Percentiles rank a stretch among this genome's conserved stretches.
Evolutionary conservation across 2,113 vertebrate genomes (phyloP).

Genomic region (Zingel zingel): DNA sequence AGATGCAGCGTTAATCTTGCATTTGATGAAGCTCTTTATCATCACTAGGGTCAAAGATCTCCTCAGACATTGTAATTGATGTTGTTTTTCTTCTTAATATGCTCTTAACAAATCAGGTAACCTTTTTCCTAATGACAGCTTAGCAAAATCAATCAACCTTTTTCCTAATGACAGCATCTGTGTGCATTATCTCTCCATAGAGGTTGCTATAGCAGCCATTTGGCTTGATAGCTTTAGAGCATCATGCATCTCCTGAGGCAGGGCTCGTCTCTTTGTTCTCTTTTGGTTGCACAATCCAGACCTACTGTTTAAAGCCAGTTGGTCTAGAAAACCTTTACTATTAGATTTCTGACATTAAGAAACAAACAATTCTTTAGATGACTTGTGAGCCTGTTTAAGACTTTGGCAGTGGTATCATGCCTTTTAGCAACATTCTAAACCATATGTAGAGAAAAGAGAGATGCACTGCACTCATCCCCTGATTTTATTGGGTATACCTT

Average conservation of each 20-base stretch:
- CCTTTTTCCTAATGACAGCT: constrained; percentile 49
- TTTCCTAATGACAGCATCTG: constrained; percentile 24
- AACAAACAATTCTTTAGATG: neutral
- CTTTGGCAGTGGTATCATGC: neutral
- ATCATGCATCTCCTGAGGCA: constrained; percentile 27
- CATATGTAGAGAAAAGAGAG: neutral
- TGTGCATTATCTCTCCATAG: constrained; percentile 21
- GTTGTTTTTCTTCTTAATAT: constrained; percentile 15
- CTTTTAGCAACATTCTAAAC: constrained; percentile 13
- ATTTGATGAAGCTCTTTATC: constrained; percentile 49
- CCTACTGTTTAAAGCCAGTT: neutral
- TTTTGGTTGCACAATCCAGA: constrained; percentile 8
- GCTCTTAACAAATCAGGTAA: constrained; percentile 50
- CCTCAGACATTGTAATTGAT: neutral
- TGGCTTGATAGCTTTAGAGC: constrained; percentile 25
- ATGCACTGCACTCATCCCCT: constrained; percentile 1
- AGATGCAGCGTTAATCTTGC: constrained; percentile 31
- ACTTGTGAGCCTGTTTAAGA: constrained; percentile 9
- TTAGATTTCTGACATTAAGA: neutral
- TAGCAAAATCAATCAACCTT: constrained; percentile 47
- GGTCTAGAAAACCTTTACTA: neutral
- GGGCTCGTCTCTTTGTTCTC: constrained; percentile 4
- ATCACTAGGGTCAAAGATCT: constrained; percentile 40
- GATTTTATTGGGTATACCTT: constrained; percentile 28
- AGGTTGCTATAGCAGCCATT: constrained; percentile 38